Evolutionary conservation across 2,797 vertebrate genomes (phyloP).

Genomic region (Neostethus bicornis): DNA sequence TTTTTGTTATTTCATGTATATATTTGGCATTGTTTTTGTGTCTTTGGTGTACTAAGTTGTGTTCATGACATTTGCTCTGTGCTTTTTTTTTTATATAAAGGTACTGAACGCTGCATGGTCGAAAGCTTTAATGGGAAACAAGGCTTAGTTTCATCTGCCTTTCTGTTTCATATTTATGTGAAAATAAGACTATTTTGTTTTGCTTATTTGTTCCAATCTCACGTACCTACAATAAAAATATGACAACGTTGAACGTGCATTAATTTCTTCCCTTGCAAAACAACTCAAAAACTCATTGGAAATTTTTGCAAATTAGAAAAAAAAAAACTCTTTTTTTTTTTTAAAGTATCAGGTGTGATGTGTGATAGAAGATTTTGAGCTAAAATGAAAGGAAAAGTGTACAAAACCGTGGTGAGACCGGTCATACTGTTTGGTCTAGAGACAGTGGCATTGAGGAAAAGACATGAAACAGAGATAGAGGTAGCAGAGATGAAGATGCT

Average conservation of each 20-base stretch:
- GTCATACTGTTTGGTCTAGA: too few species aligned
- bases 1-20: slow-evolving; percentile 74
- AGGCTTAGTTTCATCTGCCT: slow-evolving; percentile 64
- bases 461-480: too few species aligned
- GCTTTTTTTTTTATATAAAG: slow-evolving; percentile 55
- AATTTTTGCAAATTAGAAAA: too few species aligned
- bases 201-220: slow-evolving; percentile 50
- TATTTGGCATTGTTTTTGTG: slow-evolving; percentile 64
- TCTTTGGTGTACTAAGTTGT: slow-evolving; percentile 69
- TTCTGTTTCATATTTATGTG: slow-evolving; percentile 77
- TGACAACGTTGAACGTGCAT: slow-evolving; percentile 26
- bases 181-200: slow-evolving; percentile 71
- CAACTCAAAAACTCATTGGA: slow-evolving; percentile 21
- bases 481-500: too few species aligned
- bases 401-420: too few species aligned
- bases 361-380: too few species aligned
- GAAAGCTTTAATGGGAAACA: slow-evolving; percentile 80
- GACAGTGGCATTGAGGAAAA: too few species aligned
- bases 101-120: slow-evolving; percentile 78
- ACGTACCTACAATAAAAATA: slow-evolving; percentile 29
- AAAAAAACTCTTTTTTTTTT: too few species aligned
- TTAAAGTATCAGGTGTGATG: too few species aligned
- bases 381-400: too few species aligned
- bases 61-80: slow-evolving; percentile 50
- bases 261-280: slow-evolving; percentile 48